These are phyloP conservation scores for Phymastichus coffea DNA, from an alignment of 1,140 invertebrate genomes.

Conservation along the genomic window DNA sequence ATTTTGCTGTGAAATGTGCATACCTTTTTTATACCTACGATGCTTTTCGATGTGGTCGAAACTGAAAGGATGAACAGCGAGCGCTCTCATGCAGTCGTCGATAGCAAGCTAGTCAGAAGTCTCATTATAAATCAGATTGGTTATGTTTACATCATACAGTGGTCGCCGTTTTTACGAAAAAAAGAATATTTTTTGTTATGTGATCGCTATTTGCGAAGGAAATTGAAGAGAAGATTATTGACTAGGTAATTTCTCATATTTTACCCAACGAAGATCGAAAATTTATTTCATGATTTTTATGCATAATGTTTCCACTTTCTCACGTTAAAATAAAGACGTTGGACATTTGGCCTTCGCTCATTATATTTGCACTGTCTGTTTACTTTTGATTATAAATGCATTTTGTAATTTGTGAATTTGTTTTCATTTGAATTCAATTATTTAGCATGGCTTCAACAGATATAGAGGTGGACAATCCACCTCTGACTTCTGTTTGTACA, in stretches of 20 bases:
- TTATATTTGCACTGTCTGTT: neutral
- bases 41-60: too few relatives aligned
- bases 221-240: neutral
- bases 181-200: conserved; percentile 2
- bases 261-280: neutral
- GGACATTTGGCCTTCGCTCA: neutral
- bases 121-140: conserved; percentile 16
- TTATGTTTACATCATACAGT: conserved; percentile 20
- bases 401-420: neutral
- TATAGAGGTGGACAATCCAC: conserved; percentile 7
- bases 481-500: neutral
- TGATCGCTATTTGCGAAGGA: neutral
- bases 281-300: neutral
- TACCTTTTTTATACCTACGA: too few relatives aligned
- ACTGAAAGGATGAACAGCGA: too few relatives aligned
- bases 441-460: conserved; percentile 16
- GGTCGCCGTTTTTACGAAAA: neutral
- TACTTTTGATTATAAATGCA: neutral
- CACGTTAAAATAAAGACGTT: neutral
- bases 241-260: neutral
- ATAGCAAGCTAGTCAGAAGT: too few relatives aligned
- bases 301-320: neutral
- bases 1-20: too few relatives aligned
- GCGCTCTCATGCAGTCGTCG: too few relatives aligned
- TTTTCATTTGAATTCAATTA: neutral